phyloP scores from a whole-genome alignment of 2,113 vertebrate genomes.

The Pygoscelis antarcticus region DNA sequence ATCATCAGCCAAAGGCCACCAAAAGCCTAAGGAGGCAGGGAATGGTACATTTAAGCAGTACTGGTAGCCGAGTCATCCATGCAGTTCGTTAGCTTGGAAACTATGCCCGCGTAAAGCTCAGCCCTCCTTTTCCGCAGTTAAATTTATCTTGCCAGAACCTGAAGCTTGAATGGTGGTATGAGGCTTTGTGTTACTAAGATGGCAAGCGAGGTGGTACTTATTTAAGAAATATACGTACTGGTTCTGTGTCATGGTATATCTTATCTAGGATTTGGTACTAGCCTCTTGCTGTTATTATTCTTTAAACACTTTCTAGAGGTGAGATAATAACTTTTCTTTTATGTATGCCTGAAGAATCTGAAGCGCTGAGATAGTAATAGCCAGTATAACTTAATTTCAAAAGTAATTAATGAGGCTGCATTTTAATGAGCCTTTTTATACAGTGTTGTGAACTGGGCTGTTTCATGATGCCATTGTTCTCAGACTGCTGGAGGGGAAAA shows the following conservation, averaged over 20 bases:
- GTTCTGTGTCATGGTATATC: not conserved
- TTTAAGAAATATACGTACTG: not conserved
- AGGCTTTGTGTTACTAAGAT: too few relatives aligned
- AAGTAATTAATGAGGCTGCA: conserved; percentile 58
- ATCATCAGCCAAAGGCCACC: not conserved
- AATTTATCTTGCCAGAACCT: too few relatives aligned
- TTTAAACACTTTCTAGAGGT: conserved; percentile 46
- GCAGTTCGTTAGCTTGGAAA: not conserved
- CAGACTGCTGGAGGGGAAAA: not conserved
- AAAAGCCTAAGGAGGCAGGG: not conserved
- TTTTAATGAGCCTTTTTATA: conserved; percentile 48
- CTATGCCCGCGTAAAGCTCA: not conserved
- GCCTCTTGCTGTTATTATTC: conserved; percentile 14
- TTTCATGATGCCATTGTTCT: conserved; percentile 22
- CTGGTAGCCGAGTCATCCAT: accelerated
- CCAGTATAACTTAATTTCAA: conserved; percentile 59
- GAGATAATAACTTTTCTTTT: conserved; percentile 48
- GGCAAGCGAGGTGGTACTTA: not conserved
- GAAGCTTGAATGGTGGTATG: accelerated
- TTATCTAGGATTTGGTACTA: not conserved
- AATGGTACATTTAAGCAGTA: accelerated
- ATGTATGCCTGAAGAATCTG: conserved; percentile 38
- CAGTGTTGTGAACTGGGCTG: not conserved
- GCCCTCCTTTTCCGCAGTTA: accelerated
- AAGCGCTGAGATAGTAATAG: not conserved